Evolutionary conservation across 2,113 vertebrate species (phyloP).

Genomic region (Halcyon senegalensis): DNA sequence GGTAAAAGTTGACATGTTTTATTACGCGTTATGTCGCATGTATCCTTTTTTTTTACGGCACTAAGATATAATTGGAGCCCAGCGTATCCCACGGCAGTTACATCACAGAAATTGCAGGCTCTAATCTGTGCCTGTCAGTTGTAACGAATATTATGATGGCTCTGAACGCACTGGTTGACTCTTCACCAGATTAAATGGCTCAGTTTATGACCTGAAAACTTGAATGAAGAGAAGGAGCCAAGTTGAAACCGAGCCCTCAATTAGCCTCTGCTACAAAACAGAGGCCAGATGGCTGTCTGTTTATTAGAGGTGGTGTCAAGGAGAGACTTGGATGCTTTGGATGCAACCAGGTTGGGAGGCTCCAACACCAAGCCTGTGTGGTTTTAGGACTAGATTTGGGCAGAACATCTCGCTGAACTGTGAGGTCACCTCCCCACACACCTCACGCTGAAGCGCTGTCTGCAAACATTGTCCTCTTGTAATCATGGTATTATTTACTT

Average conservation of each 20-base stretch:
- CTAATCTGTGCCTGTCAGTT: constrained; percentile 22
- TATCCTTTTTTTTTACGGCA: constrained; percentile 4
- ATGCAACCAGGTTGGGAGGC: not conserved
- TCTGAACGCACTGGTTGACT: not conserved
- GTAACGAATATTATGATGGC: not conserved
- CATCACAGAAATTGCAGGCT: constrained; percentile 17
- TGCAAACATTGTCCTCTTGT: not conserved
- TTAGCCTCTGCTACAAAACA: not conserved
- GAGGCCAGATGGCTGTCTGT: not conserved
- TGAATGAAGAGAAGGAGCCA: not conserved
- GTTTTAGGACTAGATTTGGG: not conserved
- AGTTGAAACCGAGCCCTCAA: not conserved
- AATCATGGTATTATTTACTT: not conserved
- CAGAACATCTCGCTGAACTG: not conserved
- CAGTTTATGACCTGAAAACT: not conserved
- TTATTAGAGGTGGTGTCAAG: not conserved
- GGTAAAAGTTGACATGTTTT: constrained; percentile 46
- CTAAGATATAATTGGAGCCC: constrained; percentile 18
- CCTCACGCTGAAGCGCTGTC: not conserved
- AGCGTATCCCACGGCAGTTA: not conserved
- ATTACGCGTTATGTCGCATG: constrained; percentile 6
- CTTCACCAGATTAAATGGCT: not conserved
- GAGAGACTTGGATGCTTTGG: not conserved
- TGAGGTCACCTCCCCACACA: rapidly evolving
- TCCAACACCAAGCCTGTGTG: not conserved